Conservation (phyloP, 2,797 vertebrate genomes). For the Acanthornis magna region DNA sequence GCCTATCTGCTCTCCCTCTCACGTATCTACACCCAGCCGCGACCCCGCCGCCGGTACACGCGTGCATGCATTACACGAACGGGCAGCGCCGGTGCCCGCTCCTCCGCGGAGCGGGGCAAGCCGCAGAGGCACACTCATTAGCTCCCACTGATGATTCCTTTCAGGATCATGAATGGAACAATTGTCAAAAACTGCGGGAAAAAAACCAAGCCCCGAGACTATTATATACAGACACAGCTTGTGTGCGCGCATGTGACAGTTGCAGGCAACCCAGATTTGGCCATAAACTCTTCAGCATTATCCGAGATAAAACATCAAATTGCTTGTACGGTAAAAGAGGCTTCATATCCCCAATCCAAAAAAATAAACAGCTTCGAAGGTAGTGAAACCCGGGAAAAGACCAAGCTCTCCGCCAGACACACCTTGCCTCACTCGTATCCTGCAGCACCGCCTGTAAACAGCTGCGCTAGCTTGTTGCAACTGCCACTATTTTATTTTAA, state of each 20-base stretch:
- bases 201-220: conserved; percentile 31
- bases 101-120: conserved; percentile 24
- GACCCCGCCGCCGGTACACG: conserved; percentile 21
- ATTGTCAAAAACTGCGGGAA: conserved; percentile 62
- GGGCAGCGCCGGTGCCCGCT: conserved; percentile 24
- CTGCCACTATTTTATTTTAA: conserved; percentile 50
- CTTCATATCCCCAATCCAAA: background rate
- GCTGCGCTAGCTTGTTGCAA: conserved; percentile 10
- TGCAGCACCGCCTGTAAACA: conserved; percentile 36
- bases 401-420: conserved; percentile 22
- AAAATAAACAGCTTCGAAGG: background rate
- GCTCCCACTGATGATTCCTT: conserved; percentile 47
- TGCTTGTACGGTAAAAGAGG: conserved; percentile 24
- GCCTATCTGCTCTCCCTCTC: background rate
- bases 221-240: conserved; percentile 35
- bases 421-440: conserved; percentile 42
- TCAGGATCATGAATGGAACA: conserved; percentile 63
- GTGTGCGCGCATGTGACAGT: conserved; percentile 49
- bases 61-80: conserved; percentile 25
- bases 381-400: conserved; percentile 17
- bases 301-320: conserved; percentile 49
- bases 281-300: conserved; percentile 46
- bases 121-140: conserved; percentile 35
- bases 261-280: conserved; percentile 44
- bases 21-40: background rate